These are phyloP conservation scores for Haplochromis burtoni DNA, from an alignment of 2,113 vertebrate genomes.

Conservation along the genomic window DNA sequence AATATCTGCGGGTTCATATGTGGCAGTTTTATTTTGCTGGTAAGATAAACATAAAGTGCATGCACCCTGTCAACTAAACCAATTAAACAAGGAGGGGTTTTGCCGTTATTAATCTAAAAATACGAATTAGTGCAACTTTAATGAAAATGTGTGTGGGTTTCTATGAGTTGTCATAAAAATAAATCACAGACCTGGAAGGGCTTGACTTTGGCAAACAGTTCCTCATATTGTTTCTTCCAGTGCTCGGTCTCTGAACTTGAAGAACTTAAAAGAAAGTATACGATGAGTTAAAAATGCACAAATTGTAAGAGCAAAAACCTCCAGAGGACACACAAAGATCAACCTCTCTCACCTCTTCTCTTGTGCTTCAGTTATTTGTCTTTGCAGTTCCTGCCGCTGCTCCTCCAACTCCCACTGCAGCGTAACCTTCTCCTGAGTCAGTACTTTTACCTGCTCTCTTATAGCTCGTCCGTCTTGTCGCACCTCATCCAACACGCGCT, in stretches of 20 bases:
- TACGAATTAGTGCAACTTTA: neutral
- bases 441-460: constrained; percentile 23
- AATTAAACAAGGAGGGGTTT: neutral
- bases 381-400: constrained; percentile 63
- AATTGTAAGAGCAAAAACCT: neutral
- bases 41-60: neutral
- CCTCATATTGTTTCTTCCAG: constrained; percentile 84
- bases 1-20: neutral
- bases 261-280: constrained; percentile 29
- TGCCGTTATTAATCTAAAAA: neutral
- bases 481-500: constrained; percentile 1
- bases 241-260: constrained; percentile 48
- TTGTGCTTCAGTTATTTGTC: constrained; percentile 57
- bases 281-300: neutral
- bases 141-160: neutral
- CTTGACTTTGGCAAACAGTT: constrained; percentile 82
- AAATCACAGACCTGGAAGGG: constrained; percentile 85
- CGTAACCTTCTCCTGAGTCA: constrained; percentile 59
- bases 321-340: neutral
- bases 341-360: constrained; percentile 65
- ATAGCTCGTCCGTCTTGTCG: constrained; percentile 14
- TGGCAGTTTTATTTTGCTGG: neutral
- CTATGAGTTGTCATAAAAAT: neutral
- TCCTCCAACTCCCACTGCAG: constrained; percentile 70
- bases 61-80: neutral